phyloP scores from a whole-genome alignment of 2,888 invertebrate genomes.

The Calliopum simillimum region DNA sequence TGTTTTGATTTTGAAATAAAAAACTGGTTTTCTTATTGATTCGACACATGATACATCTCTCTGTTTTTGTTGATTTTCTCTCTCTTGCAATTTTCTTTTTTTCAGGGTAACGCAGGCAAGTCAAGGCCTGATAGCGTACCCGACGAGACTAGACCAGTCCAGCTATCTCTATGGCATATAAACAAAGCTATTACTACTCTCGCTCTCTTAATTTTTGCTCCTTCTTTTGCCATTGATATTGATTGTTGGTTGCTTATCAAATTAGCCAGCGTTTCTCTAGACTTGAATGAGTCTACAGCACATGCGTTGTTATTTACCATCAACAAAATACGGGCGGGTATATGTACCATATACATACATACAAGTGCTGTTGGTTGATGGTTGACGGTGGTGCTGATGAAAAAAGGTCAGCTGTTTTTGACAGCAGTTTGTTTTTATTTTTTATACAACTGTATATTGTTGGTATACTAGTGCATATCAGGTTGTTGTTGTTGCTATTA shows the following conservation, averaged over 20 bases:
- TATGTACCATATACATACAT: background rate
- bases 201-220: background rate
- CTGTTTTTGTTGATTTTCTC: constrained; percentile 9
- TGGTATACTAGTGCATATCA: background rate
- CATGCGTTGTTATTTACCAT: constrained; percentile 27
- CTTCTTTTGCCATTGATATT: background rate
- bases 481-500: constrained; percentile 6
- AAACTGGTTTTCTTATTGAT: background rate
- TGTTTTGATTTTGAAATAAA: constrained; percentile 24
- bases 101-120: no score
- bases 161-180: background rate
- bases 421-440: constrained; percentile 38
- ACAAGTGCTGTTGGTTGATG: background rate
- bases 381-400: constrained; percentile 24
- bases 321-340: background rate
- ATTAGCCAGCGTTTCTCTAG: background rate
- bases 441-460: constrained; percentile 2
- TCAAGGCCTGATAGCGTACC: background rate
- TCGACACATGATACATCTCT: background rate
- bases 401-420: constrained; percentile 53
- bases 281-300: constrained; percentile 8
- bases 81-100: no score
- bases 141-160: background rate
- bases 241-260: background rate
- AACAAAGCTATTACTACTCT: background rate